A percentile compares a stretch with the other conserved stretches of the same genome.
Evolutionary conservation across 2,888 invertebrate genomes (phyloP).

Genomic region (Cerastis rubricosa): DNA sequence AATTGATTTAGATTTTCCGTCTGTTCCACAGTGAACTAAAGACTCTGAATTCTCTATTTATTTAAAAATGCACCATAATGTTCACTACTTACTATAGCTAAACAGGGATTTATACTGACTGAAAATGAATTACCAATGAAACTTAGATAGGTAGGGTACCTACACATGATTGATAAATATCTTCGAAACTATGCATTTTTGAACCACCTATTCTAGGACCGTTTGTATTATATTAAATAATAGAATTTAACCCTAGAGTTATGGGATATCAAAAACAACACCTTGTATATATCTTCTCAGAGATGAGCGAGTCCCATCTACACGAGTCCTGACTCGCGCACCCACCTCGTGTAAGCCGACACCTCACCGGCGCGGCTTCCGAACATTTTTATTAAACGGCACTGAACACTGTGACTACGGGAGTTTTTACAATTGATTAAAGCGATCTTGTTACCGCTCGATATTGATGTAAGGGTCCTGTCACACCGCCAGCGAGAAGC

Average conservation of each 20-base stretch:
- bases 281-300: no score
- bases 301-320: conserved; percentile 18
- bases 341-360: conserved; percentile 67
- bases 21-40: not conserved
- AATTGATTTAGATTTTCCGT: not conserved
- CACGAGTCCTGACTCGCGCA: conserved; percentile 1
- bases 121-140: no score
- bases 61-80: not conserved
- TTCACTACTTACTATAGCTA: not conserved
- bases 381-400: conserved; percentile 75
- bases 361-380: conserved; percentile 68
- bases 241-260: no score
- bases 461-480: conserved; percentile 7
- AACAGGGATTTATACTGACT: not conserved
- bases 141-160: no score
- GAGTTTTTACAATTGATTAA: conserved; percentile 68
- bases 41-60: not conserved
- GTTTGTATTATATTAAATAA: no score
- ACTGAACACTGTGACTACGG: conserved; percentile 62
- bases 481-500: not conserved
- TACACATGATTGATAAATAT: no score
- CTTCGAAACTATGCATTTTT: no score
- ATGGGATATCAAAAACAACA: no score
- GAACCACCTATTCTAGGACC: no score
- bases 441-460: conserved; percentile 53